Percentiles rank a stretch among this genome's conserved stretches.
phyloP scores from a whole-genome alignment of 2,113 vertebrate genomes.

The Cromileptes altivelis region DNA sequence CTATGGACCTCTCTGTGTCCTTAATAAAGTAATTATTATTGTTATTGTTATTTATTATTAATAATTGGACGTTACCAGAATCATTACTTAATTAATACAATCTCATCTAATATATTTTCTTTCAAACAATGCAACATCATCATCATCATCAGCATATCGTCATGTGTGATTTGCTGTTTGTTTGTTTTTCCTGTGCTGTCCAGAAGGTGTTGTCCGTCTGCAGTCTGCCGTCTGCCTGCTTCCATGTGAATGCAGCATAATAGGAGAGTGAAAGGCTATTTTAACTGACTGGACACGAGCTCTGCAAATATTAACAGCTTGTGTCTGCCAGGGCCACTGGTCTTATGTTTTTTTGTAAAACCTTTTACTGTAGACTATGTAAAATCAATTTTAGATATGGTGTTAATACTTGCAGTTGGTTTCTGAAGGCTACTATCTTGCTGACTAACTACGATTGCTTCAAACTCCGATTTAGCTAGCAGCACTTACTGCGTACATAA shows the following conservation, averaged over 20 bases:
- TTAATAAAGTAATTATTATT: too few species aligned
- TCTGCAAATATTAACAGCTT: not conserved
- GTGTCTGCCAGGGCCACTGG: not conserved
- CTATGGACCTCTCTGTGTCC: too few species aligned
- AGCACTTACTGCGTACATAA: not conserved
- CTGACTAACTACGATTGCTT: not conserved
- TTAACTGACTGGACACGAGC: not conserved
- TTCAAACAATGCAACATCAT: too few species aligned
- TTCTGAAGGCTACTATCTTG: not conserved
- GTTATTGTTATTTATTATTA: too few species aligned
- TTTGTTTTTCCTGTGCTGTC: too few species aligned
- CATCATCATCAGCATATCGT: too few species aligned
- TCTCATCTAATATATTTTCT: too few species aligned
- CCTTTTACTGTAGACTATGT: not conserved
- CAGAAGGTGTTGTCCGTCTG: too few species aligned
- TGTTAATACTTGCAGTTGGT: not conserved
- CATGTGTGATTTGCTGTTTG: too few species aligned
- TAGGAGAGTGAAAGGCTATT: not conserved
- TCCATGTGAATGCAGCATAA: not conserved
- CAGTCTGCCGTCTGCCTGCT: too few species aligned
- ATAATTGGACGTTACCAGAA: too few species aligned
- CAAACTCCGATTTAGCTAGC: not conserved
- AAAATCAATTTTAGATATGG: not conserved
- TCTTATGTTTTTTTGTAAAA: not conserved
- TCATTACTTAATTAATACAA: too few species aligned